Percentiles rank a stretch among this genome's conserved stretches.
These are phyloP conservation scores for Sakesphorus luctuosus DNA, from an alignment of 2,113 vertebrate species.

Conservation along the genomic window DNA sequence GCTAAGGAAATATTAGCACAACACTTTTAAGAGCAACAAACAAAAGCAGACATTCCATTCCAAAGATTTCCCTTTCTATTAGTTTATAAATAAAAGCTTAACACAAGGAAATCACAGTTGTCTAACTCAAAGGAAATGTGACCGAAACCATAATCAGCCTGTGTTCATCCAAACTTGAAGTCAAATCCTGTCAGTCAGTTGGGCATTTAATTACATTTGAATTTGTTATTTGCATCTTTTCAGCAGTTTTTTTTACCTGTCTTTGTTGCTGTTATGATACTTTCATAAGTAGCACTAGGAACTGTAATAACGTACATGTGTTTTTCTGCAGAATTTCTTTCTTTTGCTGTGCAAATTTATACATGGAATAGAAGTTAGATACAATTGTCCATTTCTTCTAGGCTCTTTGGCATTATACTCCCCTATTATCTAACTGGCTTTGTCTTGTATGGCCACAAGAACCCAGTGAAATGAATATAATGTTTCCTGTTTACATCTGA, in stretches of 20 bases:
- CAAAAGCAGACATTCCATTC: not conserved
- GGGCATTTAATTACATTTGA: conserved; percentile 66
- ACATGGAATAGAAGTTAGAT: conserved; percentile 74
- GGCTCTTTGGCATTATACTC: conserved; percentile 49
- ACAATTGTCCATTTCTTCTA: conserved; percentile 72
- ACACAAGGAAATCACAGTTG: conserved; percentile 4
- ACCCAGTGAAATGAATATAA: conserved; percentile 67
- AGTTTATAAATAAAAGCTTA: conserved; percentile 45
- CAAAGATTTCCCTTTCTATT: conserved; percentile 9
- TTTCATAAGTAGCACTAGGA: conserved; percentile 62
- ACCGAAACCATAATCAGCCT: conserved; percentile 60
- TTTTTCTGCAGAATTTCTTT: conserved; percentile 72
- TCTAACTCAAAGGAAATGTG: conserved; percentile 60
- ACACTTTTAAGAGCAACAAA: not conserved
- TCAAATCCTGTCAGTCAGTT: conserved; percentile 68
- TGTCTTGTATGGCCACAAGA: conserved; percentile 66
- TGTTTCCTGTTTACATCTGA: conserved; percentile 68
- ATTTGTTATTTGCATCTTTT: conserved; percentile 70
- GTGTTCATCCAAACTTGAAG: conserved; percentile 58
- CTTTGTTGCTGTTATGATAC: conserved; percentile 59
- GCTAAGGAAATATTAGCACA: not conserved
- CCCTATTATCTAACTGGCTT: conserved; percentile 65
- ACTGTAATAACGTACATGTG: conserved; percentile 77
- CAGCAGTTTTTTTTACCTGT: conserved; percentile 52
- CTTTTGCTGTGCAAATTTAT: conserved; percentile 67